Evolutionary conservation across 2,797 vertebrate genomes (phyloP).

Genomic region (Thripadectes ignobilis): DNA sequence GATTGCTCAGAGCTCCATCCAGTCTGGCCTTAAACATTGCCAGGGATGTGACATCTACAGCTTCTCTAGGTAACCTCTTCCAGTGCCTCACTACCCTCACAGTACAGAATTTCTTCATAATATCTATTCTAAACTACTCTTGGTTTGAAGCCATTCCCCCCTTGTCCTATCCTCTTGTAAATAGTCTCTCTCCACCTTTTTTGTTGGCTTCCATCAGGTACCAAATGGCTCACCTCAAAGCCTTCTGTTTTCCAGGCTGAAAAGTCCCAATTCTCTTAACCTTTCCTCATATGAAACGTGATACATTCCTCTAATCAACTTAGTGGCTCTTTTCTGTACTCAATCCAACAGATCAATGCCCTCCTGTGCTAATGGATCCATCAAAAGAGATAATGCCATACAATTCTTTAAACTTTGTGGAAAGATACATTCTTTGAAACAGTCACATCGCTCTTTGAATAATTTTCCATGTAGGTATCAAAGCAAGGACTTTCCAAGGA

Average conservation of each 20-base stretch:
- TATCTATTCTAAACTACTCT: neutral
- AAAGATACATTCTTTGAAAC: neutral
- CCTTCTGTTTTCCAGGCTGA: neutral
- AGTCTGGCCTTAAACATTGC: neutral
- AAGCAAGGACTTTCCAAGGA: neutral
- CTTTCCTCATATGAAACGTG: neutral
- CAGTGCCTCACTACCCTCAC: neutral
- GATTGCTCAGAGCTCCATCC: neutral
- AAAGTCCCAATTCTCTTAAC: neutral
- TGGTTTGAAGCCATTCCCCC: neutral
- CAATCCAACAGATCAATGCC: rapidly evolving
- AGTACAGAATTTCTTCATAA: neutral
- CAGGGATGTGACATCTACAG: neutral
- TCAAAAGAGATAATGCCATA: neutral
- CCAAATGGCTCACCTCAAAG: neutral
- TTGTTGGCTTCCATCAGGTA: neutral
- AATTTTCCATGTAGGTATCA: neutral
- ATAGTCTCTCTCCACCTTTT: neutral
- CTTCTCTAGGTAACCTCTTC: neutral
- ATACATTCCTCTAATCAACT: neutral
- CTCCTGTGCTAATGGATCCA: neutral
- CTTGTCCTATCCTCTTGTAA: neutral
- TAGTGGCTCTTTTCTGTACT: neutral
- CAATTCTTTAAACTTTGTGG: neutral
- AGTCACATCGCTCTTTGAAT: neutral